These are phyloP conservation scores for Nycteola revayana DNA, from an alignment of 2,888 invertebrate species.

Conservation along the genomic window DNA sequence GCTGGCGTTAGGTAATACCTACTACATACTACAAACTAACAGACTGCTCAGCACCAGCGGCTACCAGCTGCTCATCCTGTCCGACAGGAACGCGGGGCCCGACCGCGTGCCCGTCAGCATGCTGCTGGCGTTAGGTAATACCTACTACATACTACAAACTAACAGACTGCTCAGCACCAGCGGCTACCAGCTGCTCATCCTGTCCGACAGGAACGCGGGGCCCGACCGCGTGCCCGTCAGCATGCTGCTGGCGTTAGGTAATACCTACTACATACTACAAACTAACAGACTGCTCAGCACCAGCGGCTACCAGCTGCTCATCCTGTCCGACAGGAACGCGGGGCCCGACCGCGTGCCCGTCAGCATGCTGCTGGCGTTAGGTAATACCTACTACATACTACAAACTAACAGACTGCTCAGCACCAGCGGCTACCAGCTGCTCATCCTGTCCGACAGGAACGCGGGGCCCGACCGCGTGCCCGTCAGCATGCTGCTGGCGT, in stretches of 20 bases:
- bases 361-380: background rate
- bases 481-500: background rate
- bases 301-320: background rate
- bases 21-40: background rate
- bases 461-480: background rate
- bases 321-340: background rate
- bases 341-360: background rate
- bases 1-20: constrained; percentile 88
- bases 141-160: background rate
- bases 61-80: background rate
- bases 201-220: constrained; percentile 74
- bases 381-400: background rate
- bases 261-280: background rate
- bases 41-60: background rate
- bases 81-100: background rate
- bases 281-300: background rate
- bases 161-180: background rate
- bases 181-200: background rate
- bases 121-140: constrained; percentile 2
- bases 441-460: background rate
- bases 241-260: background rate
- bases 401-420: background rate
- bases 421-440: background rate
- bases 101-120: background rate
- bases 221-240: background rate